A percentile compares a stretch with the other conserved stretches of the same genome.
These are phyloP conservation scores for Noctua comes DNA, from an alignment of 2,888 invertebrate genomes.

Conservation along the genomic window DNA sequence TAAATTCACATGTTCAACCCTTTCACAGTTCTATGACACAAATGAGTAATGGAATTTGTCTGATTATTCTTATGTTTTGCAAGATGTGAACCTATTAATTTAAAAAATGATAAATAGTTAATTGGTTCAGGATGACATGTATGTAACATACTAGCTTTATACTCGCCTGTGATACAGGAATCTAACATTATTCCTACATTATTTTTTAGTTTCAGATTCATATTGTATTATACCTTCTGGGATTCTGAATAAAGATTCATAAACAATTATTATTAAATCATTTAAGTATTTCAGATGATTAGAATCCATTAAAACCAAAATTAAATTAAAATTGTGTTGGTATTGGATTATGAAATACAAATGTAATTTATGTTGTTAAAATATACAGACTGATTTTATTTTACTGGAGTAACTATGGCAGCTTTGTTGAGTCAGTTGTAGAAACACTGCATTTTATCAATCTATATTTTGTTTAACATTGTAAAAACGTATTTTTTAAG, in stretches of 20 bases:
- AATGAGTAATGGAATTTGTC: neutral
- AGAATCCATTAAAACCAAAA: no score
- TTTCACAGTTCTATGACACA: neutral
- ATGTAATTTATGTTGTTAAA: neutral
- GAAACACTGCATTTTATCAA: neutral
- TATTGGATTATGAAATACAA: neutral
- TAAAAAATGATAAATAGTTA: neutral
- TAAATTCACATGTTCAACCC: constrained; percentile 17
- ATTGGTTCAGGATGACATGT: neutral
- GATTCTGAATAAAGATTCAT: no score
- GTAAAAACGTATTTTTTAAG: no score
- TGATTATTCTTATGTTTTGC: neutral
- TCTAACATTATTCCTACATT: no score
- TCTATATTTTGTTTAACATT: neutral
- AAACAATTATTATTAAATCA: neutral
- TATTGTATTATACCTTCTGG: no score
- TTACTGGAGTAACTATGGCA: neutral
- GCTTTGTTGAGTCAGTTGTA: no score
- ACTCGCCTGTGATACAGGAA: no score
- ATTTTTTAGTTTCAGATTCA: no score
- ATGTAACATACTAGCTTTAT: neutral
- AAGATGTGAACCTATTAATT: constrained; percentile 8
- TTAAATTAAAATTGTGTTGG: no score
- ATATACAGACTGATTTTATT: neutral
- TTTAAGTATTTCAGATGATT: no score